These are phyloP conservation scores for Luffia ferchaultella DNA, from an alignment of 2,888 invertebrate species.

Conservation along the genomic window DNA sequence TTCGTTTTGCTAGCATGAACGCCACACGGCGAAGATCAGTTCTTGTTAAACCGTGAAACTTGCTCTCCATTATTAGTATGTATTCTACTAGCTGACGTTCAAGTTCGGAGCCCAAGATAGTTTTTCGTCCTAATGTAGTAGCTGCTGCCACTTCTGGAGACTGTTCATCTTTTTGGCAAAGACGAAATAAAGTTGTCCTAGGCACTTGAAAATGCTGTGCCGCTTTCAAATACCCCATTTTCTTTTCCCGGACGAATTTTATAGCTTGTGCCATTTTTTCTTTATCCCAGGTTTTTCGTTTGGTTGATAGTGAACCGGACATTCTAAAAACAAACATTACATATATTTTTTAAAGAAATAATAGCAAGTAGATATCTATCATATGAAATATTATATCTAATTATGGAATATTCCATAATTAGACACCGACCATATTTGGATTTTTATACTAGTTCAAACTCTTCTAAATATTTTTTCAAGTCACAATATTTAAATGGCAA, in stretches of 20 bases:
- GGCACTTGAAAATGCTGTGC: constrained; percentile 3
- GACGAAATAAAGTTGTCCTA: constrained; percentile 5
- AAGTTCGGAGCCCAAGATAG: background rate
- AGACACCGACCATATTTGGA: too few species aligned
- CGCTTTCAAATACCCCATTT: constrained; percentile 7
- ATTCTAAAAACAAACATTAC: too few species aligned
- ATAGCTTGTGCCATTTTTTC: background rate
- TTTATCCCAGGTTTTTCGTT: background rate
- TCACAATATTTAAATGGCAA: too few species aligned
- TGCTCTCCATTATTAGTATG: background rate
- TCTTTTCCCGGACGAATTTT: constrained; percentile 6
- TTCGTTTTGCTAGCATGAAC: too few species aligned
- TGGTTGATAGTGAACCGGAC: too few species aligned
- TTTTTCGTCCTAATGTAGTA: background rate
- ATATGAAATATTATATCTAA: too few species aligned
- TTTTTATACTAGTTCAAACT: too few species aligned
- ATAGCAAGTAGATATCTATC: too few species aligned
- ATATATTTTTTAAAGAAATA: too few species aligned
- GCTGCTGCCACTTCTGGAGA: constrained; percentile 11
- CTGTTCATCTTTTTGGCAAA: constrained; percentile 3
- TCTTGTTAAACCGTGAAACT: background rate
- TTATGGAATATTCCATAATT: too few species aligned
- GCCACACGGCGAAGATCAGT: background rate
- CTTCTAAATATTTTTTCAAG: too few species aligned
- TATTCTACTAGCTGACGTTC: background rate